Evolutionary conservation across 2,113 vertebrate genomes (phyloP).

Genomic region (Jacana jacana): DNA sequence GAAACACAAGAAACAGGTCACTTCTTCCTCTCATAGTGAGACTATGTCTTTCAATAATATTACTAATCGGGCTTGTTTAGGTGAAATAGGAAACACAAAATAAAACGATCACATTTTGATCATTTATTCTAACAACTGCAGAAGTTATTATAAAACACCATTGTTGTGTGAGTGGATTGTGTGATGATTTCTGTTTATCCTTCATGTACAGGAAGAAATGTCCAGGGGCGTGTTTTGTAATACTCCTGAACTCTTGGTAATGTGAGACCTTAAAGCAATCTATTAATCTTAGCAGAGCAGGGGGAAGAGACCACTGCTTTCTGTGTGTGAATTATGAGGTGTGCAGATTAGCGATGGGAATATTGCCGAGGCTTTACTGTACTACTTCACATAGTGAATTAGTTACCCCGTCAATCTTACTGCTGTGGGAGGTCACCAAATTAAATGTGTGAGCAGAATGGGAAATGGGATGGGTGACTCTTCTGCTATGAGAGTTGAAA

Average conservation of each 20-base stretch:
- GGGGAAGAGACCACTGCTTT: not conserved
- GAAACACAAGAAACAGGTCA: not conserved
- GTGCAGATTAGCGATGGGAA: constrained; percentile 9
- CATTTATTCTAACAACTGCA: not conserved
- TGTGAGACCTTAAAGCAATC: not conserved
- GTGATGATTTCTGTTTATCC: not conserved
- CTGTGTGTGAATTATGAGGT: constrained; percentile 31
- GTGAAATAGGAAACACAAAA: not conserved
- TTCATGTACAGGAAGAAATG: not conserved
- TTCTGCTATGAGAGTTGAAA: not conserved
- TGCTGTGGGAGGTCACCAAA: not conserved
- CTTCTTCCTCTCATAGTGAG: not conserved
- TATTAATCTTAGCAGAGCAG: not conserved
- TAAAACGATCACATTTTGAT: not conserved
- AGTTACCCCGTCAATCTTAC: constrained; percentile 10
- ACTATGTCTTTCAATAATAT: not conserved
- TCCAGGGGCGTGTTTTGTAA: not conserved
- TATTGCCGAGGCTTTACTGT: constrained; percentile 22
- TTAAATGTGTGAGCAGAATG: not conserved
- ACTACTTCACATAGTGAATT: not conserved
- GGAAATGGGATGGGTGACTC: not conserved
- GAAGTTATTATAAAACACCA: not conserved
- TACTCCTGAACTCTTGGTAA: not conserved
- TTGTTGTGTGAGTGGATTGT: not conserved
- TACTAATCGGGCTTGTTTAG: not conserved